Percentiles rank a stretch among this genome's conserved stretches.
Evolutionary conservation across 2,113 vertebrate species (phyloP).

Genomic region (Dasyurus viverrinus): DNA sequence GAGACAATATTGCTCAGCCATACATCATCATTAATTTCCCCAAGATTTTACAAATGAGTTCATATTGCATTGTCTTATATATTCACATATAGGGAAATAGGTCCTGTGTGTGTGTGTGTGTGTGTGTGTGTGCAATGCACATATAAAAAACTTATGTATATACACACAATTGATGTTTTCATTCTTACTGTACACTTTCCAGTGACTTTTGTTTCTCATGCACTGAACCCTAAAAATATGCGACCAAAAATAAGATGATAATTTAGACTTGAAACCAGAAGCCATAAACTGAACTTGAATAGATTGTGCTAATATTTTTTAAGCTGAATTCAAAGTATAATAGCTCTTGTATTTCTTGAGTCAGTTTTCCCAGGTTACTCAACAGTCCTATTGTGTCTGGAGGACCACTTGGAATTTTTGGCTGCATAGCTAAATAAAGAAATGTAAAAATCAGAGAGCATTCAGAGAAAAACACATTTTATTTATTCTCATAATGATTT

Average conservation of each 20-base stretch:
- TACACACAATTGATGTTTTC: neutral
- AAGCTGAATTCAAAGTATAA: neutral
- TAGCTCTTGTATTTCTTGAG: neutral
- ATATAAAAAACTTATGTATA: neutral
- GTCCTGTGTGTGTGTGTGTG: neutral
- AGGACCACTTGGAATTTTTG: neutral
- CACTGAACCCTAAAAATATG: neutral
- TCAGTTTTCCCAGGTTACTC: neutral
- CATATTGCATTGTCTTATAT: neutral
- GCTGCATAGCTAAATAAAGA: neutral
- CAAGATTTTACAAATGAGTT: neutral
- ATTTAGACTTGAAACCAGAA: neutral
- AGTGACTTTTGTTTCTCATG: neutral
- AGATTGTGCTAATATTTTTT: neutral
- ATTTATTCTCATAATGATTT: neutral
- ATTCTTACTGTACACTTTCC: neutral
- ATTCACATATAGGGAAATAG: neutral
- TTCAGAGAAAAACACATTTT: neutral
- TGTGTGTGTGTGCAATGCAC: neutral
- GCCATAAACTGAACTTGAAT: neutral
- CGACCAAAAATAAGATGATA: neutral
- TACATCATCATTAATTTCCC: neutral
- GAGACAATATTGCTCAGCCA: neutral
- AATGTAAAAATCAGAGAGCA: neutral
- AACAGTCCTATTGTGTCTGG: neutral